These are phyloP conservation scores for Papilio dardanus DNA, from an alignment of 1,140 invertebrate genomes.

Conservation along the genomic window DNA sequence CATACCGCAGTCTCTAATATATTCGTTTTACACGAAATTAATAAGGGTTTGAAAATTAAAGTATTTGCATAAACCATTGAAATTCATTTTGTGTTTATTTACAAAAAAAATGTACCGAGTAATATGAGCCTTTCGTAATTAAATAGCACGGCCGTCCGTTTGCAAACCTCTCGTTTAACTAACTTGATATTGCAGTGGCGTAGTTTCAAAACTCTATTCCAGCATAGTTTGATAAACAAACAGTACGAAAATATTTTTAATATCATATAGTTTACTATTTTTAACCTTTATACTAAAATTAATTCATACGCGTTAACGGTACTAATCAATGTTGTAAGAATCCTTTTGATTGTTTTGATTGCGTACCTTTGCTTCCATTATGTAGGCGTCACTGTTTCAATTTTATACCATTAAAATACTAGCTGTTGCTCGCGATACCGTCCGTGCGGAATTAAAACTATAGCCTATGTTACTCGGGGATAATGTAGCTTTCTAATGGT, in stretches of 20 bases:
- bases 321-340: too few relatives aligned
- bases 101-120: neutral
- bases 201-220: neutral
- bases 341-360: too few relatives aligned
- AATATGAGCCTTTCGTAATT: neutral
- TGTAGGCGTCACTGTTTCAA: too few relatives aligned
- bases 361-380: too few relatives aligned
- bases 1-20: too few relatives aligned
- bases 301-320: too few relatives aligned
- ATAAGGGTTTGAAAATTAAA: neutral
- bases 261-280: neutral
- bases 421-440: too few relatives aligned
- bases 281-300: too few relatives aligned
- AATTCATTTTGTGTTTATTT: neutral
- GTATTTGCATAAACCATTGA: neutral
- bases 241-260: neutral
- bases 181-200: conserved; percentile 17
- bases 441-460: too few relatives aligned
- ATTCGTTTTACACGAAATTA: neutral
- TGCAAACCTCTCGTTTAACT: conserved; percentile 14
- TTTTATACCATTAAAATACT: too few relatives aligned
- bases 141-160: neutral
- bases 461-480: too few relatives aligned
- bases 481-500: too few relatives aligned
- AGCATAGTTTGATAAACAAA: neutral